Evolutionary conservation across 2,888 invertebrate genomes (phyloP).

Genomic region (Megalurothrips usitatus): DNA sequence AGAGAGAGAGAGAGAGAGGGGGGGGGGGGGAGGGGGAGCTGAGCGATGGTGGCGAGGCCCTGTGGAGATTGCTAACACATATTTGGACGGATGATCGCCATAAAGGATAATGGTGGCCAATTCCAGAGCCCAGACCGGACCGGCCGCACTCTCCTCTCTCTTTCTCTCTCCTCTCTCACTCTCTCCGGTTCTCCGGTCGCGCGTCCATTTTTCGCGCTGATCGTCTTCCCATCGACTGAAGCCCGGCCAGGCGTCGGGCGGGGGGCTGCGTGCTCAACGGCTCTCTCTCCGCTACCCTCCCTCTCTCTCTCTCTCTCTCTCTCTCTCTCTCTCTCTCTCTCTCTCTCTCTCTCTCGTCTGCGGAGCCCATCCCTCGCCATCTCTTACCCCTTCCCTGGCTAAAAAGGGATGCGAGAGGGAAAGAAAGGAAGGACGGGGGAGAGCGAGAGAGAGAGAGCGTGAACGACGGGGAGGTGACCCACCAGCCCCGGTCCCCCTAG

Average conservation of each 20-base stretch:
- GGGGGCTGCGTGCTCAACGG: background rate
- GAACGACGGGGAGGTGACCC: too few relatives aligned
- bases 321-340: too few relatives aligned
- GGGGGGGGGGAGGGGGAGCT: slow-evolving; percentile 1
- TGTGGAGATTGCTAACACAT: slow-evolving; percentile 31
- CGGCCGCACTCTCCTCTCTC: background rate
- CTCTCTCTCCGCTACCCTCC: too few relatives aligned
- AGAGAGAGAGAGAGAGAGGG: slow-evolving; percentile 18
- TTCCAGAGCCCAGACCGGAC: background rate
- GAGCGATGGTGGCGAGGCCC: slow-evolving; percentile 5
- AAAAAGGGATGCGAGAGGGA: too few relatives aligned
- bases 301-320: too few relatives aligned
- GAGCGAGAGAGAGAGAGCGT: too few relatives aligned
- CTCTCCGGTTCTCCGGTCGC: background rate
- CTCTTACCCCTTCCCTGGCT: too few relatives aligned
- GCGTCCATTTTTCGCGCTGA: background rate
- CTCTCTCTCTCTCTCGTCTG: too few relatives aligned
- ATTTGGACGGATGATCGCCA: slow-evolving; percentile 26
- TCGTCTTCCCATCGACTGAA: background rate
- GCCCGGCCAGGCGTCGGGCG: background rate
- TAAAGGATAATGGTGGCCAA: slow-evolving; percentile 10
- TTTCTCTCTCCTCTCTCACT: too few relatives aligned
- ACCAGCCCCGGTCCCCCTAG: too few relatives aligned
- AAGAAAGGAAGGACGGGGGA: too few relatives aligned
- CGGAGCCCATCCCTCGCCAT: too few relatives aligned